Evolutionary conservation across 2,797 vertebrate species (phyloP), one percentile per base, ranked within the genome.

Genomic region (Synanceia verrucosa): DNA sequence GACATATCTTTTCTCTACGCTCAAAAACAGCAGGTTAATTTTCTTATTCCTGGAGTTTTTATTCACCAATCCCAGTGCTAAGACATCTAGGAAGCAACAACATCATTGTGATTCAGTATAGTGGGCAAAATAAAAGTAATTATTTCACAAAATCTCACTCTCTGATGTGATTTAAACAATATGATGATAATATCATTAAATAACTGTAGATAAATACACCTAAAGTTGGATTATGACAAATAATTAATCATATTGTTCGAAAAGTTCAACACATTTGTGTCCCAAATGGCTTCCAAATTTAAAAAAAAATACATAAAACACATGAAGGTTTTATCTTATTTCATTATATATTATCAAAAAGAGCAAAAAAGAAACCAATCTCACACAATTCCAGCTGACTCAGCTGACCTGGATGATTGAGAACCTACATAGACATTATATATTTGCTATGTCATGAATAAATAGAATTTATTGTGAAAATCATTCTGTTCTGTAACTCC

Each of bases 1-100:
- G 80, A 78, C 52, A 73, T 39, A 44, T 31, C 57, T 39, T 58
- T 36, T 57, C 21, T 73, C 18, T 33, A 14, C 31, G 50, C 71
- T 36, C 59, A 19, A 50, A 11, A 65, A 53, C 26, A 39, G 19
- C 26, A 63, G 50, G 26, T 52, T 58, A 6, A 19, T 21, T 18
- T n/a, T 26, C 2, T 31, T 18, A 19, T 65, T 44, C 33, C 6
- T 14, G 12, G 31, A 26, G 11, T 7, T 44, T 61, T 61, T 19
- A 48, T 12, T 60, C 26, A 37, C 18, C 3, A 29, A 9, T 37
- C 43, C 59, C 18, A 39, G 33, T 21, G 5, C n/a, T 8, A 9
- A 28, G 21, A 26, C 16, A 21, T 16, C 2, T 3, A 14, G 1
- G 24, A 18, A 28, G 23, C 14, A n/a, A 62, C 11, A n/a, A 26